Conservation (phyloP, 2,113 vertebrate species). For the Eurystomus gularis region DNA sequence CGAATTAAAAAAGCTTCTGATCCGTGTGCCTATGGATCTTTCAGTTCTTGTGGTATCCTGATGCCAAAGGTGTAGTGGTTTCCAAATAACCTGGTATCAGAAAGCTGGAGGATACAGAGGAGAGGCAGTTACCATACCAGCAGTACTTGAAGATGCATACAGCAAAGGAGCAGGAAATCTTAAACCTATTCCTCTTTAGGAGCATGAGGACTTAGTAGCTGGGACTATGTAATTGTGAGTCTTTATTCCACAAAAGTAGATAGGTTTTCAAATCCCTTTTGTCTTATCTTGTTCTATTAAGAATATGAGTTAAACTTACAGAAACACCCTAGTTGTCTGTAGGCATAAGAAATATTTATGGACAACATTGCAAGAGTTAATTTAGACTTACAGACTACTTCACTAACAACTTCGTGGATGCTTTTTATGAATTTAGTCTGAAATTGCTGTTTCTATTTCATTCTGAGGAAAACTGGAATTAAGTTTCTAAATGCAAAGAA, state of each 20-base stretch:
- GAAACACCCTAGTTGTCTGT: background rate
- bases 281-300: background rate
- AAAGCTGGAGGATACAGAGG: background rate
- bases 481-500: background rate
- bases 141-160: background rate
- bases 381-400: background rate
- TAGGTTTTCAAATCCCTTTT: background rate
- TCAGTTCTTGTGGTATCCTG: background rate
- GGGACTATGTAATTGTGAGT: background rate
- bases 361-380: background rate
- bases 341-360: background rate
- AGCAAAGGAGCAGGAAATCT: fast-evolving
- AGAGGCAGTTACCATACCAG: background rate
- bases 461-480: background rate
- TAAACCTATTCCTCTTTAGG: background rate
- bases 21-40: fast-evolving
- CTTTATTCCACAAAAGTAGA: background rate
- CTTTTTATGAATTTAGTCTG: background rate
- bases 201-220: background rate
- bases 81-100: background rate
- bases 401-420: background rate
- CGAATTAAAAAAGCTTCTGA: background rate
- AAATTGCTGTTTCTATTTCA: background rate
- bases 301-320: background rate
- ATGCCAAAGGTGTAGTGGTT: background rate